Percentiles rank a stretch among this genome's conserved stretches.
phyloP scores from a whole-genome alignment of 2,888 invertebrate genomes.

The Xanthorhoe designata region DNA sequence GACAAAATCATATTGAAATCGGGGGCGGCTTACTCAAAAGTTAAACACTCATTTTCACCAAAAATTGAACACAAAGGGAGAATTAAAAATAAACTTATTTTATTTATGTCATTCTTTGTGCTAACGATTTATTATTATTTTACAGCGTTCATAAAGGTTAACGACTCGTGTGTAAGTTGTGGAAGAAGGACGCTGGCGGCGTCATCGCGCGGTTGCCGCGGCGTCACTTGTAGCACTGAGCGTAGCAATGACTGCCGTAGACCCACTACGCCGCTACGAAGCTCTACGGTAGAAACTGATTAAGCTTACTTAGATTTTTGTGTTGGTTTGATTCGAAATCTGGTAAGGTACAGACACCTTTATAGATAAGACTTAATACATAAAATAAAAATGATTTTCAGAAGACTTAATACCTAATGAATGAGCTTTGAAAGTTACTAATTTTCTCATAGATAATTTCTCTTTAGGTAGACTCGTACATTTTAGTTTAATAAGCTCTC shows the following conservation, averaged over 20 bases:
- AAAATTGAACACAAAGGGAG: constrained; percentile 2
- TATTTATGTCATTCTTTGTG: constrained; percentile 25
- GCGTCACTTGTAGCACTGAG: constrained; percentile 71
- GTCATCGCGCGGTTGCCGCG: constrained; percentile 62
- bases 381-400: neutral
- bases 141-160: constrained; percentile 71
- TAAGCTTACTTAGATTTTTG: neutral
- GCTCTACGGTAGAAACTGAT: constrained; percentile 50
- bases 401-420: neutral
- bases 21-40: constrained; percentile 37
- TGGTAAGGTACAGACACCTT: neutral
- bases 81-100: constrained; percentile 2
- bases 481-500: no score
- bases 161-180: constrained; percentile 67
- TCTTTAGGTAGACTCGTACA: neutral
- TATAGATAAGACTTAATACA: neutral
- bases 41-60: constrained; percentile 42
- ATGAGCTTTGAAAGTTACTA: neutral
- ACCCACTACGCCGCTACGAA: constrained; percentile 53
- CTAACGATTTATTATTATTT: constrained; percentile 53
- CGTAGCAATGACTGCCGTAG: constrained; percentile 45
- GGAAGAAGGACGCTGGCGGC: constrained; percentile 47
- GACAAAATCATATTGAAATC: constrained; percentile 55
- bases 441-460: neutral
- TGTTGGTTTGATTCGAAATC: neutral